Conservation (phyloP, 1,140 invertebrate genomes). For the Lerema accius region DNA sequence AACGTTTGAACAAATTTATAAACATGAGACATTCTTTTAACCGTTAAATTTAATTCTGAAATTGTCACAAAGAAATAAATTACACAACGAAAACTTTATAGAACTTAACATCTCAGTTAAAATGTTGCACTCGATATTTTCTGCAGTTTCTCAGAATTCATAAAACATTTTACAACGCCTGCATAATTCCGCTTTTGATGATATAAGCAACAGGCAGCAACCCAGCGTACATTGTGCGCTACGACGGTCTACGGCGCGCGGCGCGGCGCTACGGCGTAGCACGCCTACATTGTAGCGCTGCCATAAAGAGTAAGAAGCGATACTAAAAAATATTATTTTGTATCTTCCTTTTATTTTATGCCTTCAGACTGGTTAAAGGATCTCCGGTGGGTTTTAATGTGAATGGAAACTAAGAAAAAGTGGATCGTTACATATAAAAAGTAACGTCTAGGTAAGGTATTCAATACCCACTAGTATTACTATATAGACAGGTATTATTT, state of each 20-base stretch:
- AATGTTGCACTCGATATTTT: conserved; percentile 2
- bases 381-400: neutral
- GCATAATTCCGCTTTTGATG: conserved; percentile 27
- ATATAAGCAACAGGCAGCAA: conserved; percentile 25
- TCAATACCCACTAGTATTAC: too few relatives aligned
- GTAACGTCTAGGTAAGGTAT: too few relatives aligned
- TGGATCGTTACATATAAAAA: too few relatives aligned
- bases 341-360: neutral
- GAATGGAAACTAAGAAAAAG: neutral
- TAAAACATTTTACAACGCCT: conserved; percentile 26
- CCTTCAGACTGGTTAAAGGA: neutral
- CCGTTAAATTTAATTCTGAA: too few relatives aligned
- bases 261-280: conserved; percentile 9
- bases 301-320: neutral
- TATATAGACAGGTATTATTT: too few relatives aligned
- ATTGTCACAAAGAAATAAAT: too few relatives aligned
- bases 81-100: too few relatives aligned
- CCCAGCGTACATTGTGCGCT: conserved; percentile 5
- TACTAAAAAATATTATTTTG: neutral
- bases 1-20: too few relatives aligned
- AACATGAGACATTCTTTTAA: too few relatives aligned
- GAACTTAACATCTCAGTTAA: conserved; percentile 7
- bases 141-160: conserved; percentile 15
- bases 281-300: conserved; percentile 14
- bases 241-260: neutral